Percentiles rank a stretch among this genome's conserved stretches.
phyloP scores from a whole-genome alignment of 1,140 invertebrate genomes.

The Adelges cooleyi region DNA sequence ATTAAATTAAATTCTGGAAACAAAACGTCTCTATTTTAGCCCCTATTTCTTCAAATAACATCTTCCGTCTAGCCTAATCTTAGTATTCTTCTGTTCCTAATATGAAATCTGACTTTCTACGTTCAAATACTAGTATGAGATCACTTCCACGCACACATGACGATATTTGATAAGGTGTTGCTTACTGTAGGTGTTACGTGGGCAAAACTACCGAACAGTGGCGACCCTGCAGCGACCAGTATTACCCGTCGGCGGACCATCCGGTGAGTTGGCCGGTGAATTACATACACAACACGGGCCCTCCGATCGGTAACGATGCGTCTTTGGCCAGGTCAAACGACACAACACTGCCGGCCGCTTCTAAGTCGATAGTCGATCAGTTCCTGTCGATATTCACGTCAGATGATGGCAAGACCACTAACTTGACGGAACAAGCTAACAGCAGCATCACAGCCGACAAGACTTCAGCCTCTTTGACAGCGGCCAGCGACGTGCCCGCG shows the following conservation, averaged over 20 bases:
- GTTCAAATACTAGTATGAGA: too few species aligned
- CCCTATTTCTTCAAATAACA: too few species aligned
- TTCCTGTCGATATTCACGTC: conserved; percentile 2
- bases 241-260: conserved; percentile 47
- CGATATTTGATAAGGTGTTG: too few species aligned
- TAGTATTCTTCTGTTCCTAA: too few species aligned
- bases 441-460: too few species aligned
- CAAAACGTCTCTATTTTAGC: too few species aligned
- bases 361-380: neutral
- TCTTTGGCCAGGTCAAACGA: conserved; percentile 30
- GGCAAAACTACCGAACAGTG: conserved; percentile 57
- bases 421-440: neutral
- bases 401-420: too few species aligned
- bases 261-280: conserved; percentile 51
- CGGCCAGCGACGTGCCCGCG: too few species aligned
- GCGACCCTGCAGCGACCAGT: conserved; percentile 68
- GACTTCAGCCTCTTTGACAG: neutral
- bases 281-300: conserved; percentile 51
- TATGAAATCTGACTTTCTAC: too few species aligned
- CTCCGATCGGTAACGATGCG: conserved; percentile 41
- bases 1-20: too few species aligned
- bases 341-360: conserved; percentile 26
- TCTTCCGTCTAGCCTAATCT: too few species aligned
- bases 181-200: conserved; percentile 67
- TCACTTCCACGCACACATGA: too few species aligned